Base-by-base conservation (phyloP, 2,888 invertebrate species). In the Argyresthia albistria region DNA sequence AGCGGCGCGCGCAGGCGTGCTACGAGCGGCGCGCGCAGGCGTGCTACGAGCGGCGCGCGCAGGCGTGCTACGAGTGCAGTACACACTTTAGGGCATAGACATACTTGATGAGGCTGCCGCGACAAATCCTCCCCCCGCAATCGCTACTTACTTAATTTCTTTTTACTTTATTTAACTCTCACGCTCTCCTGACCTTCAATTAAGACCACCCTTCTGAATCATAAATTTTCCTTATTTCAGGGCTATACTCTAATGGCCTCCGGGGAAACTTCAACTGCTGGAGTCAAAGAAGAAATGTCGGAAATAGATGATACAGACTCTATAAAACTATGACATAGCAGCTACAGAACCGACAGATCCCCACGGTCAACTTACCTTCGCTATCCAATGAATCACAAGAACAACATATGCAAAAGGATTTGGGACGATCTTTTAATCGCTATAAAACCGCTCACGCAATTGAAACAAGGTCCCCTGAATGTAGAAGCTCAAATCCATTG, bases 301-400 rank as follows among this genome's bases (percentile, higher is more conserved):
- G 75, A 76, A 52, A 11, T 59, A 2, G 69, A 74, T 25, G 63
- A 70, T 1, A 50, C n/a, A n/a, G n/a, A 60, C 11, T 47, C 67
- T 1, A 46, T 72, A 3, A 65, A 61, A 39, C 70, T 83, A 6
- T 64, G 79, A 35, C 78, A 82, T 59, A 57, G 73, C 4, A 69
- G 69, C 8, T 67, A 70, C 53, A 61, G 77, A 9, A 81, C 80
- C 1, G 69, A 80, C 25, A 66, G 79, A 15, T 83, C 84, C 1
- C 60, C 75, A 1, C 63, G 61, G 15, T 63, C 58, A 51, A 48
- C 1, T 61, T 59, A 50, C 42, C 51, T 53, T 8, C 14, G 4
- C 35, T 15, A 51, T 35, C 52, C 35, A 35, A 43, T 16, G 36
- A 51, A 39, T 16, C 69, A 63, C 56, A 37, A 56, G 8, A 57